These are phyloP conservation scores for Lasioglossum marginatum DNA, from an alignment of 2,888 invertebrate species.

Conservation along the genomic window DNA sequence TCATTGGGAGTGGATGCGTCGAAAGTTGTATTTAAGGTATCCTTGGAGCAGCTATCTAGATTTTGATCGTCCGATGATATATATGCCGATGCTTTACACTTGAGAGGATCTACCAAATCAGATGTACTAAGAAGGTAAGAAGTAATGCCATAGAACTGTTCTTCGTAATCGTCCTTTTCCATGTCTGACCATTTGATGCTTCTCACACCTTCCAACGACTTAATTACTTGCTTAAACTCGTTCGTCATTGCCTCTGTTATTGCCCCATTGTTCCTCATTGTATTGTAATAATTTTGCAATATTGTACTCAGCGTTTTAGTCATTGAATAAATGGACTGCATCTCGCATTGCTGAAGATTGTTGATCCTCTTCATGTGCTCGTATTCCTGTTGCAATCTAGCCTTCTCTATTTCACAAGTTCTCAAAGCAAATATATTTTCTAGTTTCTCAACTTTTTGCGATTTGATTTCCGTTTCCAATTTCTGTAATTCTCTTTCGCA, in stretches of 20 bases:
- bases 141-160: conserved; percentile 78
- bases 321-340: conserved; percentile 85
- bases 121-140: conserved; percentile 76
- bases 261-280: conserved; percentile 87
- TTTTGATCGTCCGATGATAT: conserved; percentile 2
- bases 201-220: conserved; percentile 87
- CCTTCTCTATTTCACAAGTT: conserved; percentile 75
- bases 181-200: conserved; percentile 88
- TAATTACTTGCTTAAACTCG: conserved; percentile 87
- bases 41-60: conserved; percentile 1
- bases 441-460: conserved; percentile 71
- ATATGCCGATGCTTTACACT: conserved; percentile 68
- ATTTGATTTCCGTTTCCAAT: conserved; percentile 66
- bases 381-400: conserved; percentile 81
- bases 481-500: conserved; percentile 74
- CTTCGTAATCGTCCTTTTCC: conserved; percentile 76
- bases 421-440: conserved; percentile 68
- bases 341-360: conserved; percentile 85
- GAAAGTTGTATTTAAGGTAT: conserved; percentile 60
- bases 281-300: conserved; percentile 87
- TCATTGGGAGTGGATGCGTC: conserved; percentile 13
- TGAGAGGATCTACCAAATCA: conserved; percentile 73
- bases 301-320: conserved; percentile 86
- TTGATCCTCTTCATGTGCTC: conserved; percentile 84
- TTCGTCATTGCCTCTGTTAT: conserved; percentile 86